These are phyloP conservation scores for Saguinus imperator DNA, from an alignment of 2,113 vertebrate species.

Conservation along the genomic window DNA sequence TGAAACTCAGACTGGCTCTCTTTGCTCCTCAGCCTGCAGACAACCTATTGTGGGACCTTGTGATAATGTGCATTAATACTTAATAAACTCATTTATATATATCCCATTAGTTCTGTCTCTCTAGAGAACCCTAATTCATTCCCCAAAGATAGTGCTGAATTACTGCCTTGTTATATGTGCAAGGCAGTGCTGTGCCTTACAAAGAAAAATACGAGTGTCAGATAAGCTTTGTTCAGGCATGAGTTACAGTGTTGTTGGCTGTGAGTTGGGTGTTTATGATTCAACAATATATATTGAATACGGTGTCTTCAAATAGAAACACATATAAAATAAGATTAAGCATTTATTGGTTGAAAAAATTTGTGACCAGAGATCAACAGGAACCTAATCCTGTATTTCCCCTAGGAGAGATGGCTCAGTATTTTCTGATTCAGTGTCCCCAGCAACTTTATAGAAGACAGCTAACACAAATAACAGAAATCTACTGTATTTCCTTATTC, in stretches of 20 bases:
- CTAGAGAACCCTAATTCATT: too few relatives aligned
- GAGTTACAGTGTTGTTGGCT: too few relatives aligned
- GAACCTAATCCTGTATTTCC: neutral
- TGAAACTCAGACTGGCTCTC: too few relatives aligned
- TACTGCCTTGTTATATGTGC: neutral
- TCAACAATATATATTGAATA: too few relatives aligned
- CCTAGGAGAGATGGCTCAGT: neutral
- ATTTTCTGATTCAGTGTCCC: neutral
- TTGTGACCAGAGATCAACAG: neutral
- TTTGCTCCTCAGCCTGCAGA: too few relatives aligned
- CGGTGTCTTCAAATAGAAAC: neutral
- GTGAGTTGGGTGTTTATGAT: too few relatives aligned
- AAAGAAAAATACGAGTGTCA: neutral
- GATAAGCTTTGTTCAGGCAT: too few relatives aligned
- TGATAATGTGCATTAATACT: too few relatives aligned
- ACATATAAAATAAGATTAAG: neutral
- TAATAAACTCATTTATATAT: too few relatives aligned
- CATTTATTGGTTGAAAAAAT: conserved; percentile 13
- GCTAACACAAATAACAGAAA: neutral
- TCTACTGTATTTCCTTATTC: neutral
- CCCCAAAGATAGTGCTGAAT: neutral
- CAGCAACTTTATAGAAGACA: neutral
- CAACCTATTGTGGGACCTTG: too few relatives aligned
- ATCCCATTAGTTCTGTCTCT: too few relatives aligned
- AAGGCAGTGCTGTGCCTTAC: neutral